Conservation (phyloP, 2,888 invertebrate species). For the Microctonus brassicae region DNA sequence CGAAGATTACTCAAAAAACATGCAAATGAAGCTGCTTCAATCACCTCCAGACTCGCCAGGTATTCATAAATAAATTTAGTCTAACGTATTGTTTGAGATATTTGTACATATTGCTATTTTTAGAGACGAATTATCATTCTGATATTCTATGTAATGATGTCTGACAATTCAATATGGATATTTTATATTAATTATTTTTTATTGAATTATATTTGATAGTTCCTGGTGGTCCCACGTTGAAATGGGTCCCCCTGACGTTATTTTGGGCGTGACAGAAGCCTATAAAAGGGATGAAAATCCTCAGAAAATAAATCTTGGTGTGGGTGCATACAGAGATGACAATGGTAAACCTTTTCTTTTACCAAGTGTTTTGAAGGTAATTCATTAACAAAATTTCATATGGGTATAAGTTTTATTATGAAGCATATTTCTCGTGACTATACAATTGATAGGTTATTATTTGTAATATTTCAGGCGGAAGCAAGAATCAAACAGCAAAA, state of each 20-base stretch:
- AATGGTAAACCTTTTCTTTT: constrained; percentile 96
- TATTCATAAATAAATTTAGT: constrained; percentile 36
- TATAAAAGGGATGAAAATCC: constrained; percentile 90
- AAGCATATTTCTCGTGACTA: not conserved
- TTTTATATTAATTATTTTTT: not conserved
- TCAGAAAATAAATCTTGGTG: constrained; percentile 97
- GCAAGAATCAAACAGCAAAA: constrained; percentile 76
- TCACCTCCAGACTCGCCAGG: constrained; percentile 49
- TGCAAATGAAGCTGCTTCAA: constrained; percentile 42
- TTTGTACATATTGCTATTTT: not conserved
- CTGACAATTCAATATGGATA: too few relatives aligned
- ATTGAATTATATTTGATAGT: constrained; percentile 69
- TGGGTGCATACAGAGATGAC: constrained; percentile 97
- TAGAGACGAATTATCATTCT: not conserved
- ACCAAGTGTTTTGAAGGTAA: constrained; percentile 84
- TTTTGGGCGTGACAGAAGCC: constrained; percentile 97
- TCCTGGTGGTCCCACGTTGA: constrained; percentile 90
- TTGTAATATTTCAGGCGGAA: constrained; percentile 79
- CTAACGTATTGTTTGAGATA: not conserved
- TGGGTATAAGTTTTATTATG: constrained; percentile 12
- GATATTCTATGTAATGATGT: not conserved
- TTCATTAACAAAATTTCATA: not conserved
- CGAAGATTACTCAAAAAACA: constrained; percentile 49
- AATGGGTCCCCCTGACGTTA: constrained; percentile 98
- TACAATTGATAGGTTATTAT: not conserved